Base-by-base conservation (phyloP, 2,113 vertebrate species). In the Synchiropus splendidus region DNA sequence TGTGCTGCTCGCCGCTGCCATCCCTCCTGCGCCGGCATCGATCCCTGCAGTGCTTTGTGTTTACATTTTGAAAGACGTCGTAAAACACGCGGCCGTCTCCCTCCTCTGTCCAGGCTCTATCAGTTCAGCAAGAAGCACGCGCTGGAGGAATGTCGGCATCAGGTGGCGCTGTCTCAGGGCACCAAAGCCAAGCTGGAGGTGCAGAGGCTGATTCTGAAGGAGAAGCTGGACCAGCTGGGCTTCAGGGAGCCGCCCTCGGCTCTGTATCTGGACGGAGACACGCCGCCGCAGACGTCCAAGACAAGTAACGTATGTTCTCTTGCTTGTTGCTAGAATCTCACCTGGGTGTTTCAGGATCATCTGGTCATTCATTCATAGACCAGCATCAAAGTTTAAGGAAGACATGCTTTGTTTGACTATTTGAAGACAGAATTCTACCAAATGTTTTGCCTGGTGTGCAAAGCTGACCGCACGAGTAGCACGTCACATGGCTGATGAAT, bases 91-190 rank as follows among this genome's bases (percentile, higher is more conserved):
- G n/a, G n/a, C 43, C 14, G 8, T 11, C 36, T 14, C 4, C 15
- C 2, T 54, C 18, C 39, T 13, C 2, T 38, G 40, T 10, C 0
- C 70, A 98, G 94, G 64, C 81, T 97, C 41, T 88, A 89, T 67
- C 80, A 90, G 71, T 83, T 97, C 81, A 85, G 87, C 41, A 92
- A 87, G 81, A 85, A 74, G 48, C 91, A 90, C 48, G 86, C 78
- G 0, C 75, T 98, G 65, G 90, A 91, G 13, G 91, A 92, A 61
- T 85, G 69, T 0, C 76, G 84, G 18, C 89, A 91, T 75, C 89
- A 87, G 31, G 84, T 89, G 3, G 81, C 88, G 63, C 63, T 86
- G 2, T 86, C 87, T 1, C 78, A 88, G 61, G 92, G 91, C 2
- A 6, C 65, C 10, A 87, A 87, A 48, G 83, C 85, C 67, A 90